Evolutionary conservation across 2,113 vertebrate genomes (phyloP).

Genomic region (Cnemophilus loriae): DNA sequence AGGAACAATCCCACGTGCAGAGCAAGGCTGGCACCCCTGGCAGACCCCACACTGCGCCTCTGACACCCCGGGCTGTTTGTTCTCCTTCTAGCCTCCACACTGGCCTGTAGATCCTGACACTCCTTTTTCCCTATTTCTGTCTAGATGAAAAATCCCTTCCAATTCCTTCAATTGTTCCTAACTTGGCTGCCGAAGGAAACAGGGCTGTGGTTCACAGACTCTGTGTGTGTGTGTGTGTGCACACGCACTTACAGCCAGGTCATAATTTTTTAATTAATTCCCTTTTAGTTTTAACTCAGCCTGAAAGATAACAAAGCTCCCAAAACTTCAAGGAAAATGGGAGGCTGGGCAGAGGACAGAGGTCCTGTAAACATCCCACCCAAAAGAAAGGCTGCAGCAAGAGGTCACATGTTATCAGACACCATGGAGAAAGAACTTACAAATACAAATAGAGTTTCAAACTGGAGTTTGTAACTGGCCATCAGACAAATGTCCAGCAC

Average conservation of each 20-base stretch:
- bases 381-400: neutral
- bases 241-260: neutral
- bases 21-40: fast-evolving
- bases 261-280: neutral
- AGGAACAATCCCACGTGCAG: neutral
- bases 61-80: neutral
- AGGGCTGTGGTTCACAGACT: neutral
- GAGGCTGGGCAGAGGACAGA: neutral
- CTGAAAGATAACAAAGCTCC: neutral
- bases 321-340: neutral
- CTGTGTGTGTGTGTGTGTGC: neutral
- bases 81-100: neutral
- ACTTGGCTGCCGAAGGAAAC: neutral
- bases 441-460: neutral
- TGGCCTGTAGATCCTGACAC: neutral
- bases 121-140: constrained; percentile 31
- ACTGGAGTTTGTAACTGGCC: neutral
- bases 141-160: constrained; percentile 13
- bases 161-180: constrained; percentile 47
- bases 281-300: neutral
- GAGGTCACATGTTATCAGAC: neutral
- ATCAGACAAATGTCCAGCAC: neutral
- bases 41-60: neutral
- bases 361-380: neutral
- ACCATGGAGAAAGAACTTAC: neutral